Evolutionary conservation across 2,113 vertebrate genomes (phyloP).

Genomic region (Pedetes capensis): DNA sequence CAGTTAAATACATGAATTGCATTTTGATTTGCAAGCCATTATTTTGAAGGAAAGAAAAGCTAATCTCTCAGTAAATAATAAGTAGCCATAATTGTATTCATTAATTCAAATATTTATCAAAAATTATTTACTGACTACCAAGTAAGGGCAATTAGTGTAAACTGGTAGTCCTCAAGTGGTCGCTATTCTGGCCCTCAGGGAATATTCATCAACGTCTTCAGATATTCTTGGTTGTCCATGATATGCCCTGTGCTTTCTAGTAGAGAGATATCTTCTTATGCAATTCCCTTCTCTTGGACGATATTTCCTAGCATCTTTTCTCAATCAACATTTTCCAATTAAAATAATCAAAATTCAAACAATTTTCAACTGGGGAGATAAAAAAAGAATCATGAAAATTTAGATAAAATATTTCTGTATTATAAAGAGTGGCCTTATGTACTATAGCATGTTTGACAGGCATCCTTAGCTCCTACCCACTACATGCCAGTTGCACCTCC

Average conservation of each 20-base stretch:
- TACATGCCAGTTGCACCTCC: neutral
- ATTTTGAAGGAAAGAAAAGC: neutral
- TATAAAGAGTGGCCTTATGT: neutral
- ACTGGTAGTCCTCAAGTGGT: neutral
- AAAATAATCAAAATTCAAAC: neutral
- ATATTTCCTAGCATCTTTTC: neutral
- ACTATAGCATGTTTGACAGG: neutral
- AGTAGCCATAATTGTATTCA: neutral
- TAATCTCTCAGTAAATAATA: conserved; percentile 7
- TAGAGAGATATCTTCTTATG: neutral
- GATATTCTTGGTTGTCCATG: neutral
- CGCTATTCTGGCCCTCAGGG: neutral
- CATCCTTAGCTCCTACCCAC: neutral
- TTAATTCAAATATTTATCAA: conserved; percentile 13
- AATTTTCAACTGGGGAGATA: neutral
- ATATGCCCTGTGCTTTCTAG: neutral
- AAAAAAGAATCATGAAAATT: neutral
- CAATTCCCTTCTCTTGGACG: neutral
- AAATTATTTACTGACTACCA: neutral
- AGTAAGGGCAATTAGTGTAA: neutral
- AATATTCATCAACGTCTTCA: conserved; percentile 9
- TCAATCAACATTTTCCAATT: neutral
- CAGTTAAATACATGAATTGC: neutral
- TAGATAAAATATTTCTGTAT: neutral
- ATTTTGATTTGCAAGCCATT: conserved; percentile 17